These are phyloP conservation scores for Lomographa bimaculata DNA, from an alignment of 2,888 invertebrate species.

Conservation along the genomic window DNA sequence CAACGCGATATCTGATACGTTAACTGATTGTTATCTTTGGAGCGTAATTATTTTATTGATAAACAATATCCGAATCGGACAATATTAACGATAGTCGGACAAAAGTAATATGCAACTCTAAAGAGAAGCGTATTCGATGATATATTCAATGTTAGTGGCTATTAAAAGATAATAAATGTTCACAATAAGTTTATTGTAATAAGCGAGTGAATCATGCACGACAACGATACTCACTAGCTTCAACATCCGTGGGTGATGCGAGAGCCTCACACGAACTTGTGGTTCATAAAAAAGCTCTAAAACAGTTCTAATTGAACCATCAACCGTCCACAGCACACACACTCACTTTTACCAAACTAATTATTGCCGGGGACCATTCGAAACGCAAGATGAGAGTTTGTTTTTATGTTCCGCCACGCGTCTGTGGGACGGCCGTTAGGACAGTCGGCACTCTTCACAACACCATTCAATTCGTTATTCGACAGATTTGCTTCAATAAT, in stretches of 20 bases:
- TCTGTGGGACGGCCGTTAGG: constrained; percentile 41
- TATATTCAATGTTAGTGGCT: constrained; percentile 1
- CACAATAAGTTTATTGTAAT: constrained; percentile 7
- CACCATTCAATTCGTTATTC: constrained; percentile 65
- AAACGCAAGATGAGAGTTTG: constrained; percentile 70
- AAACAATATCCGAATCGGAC: constrained; percentile 18
- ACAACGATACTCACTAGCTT: constrained; percentile 69
- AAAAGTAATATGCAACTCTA: no score
- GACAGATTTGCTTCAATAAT: constrained; percentile 51
- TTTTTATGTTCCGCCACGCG: constrained; percentile 72
- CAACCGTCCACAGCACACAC: constrained; percentile 74
- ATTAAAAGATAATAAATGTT: constrained; percentile 2
- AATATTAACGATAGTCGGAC: constrained; percentile 21
- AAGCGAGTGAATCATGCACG: constrained; percentile 41
- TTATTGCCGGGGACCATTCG: constrained; percentile 70
- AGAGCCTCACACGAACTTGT: constrained; percentile 46
- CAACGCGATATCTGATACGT: constrained; percentile 18
- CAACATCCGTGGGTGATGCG: constrained; percentile 64
- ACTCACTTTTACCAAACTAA: constrained; percentile 81
- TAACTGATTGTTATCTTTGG: constrained; percentile 19
- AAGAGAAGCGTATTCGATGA: no score
- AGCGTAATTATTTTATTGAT: constrained; percentile 25
- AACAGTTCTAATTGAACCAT: constrained; percentile 73
- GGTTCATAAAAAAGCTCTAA: constrained; percentile 59
- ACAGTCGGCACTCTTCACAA: constrained; percentile 46